These are phyloP conservation scores for Orchestes rusci DNA, from an alignment of 2,888 invertebrate species.

Conservation along the genomic window DNA sequence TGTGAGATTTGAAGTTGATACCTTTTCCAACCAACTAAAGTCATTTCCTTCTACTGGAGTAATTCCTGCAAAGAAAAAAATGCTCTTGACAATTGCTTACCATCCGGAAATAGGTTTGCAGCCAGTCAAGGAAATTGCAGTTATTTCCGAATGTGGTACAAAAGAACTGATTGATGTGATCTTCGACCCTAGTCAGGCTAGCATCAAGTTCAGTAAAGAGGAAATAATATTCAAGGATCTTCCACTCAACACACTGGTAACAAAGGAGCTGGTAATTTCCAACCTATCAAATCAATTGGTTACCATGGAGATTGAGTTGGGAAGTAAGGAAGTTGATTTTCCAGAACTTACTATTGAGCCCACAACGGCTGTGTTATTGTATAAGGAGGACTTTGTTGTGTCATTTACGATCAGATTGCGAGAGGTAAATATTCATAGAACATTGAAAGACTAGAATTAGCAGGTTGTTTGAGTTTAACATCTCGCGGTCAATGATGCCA, in stretches of 20 bases:
- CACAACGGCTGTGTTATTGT: conserved; percentile 26
- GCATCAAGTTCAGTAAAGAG: conserved; percentile 23
- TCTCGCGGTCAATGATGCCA: too few relatives aligned
- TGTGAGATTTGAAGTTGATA: conserved; percentile 43
- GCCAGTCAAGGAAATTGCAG: conserved; percentile 33
- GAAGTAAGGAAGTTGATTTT: conserved; percentile 3
- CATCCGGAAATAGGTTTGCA: conserved; percentile 29
- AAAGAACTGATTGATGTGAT: conserved; percentile 29
- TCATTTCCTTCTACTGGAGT: conserved; percentile 49
- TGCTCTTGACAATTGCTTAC: conserved; percentile 45
- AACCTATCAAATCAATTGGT: conserved; percentile 29
- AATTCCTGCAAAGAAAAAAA: conserved; percentile 47
- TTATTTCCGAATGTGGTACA: conserved; percentile 38
- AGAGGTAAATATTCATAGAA: too few relatives aligned
- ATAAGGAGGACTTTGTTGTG: conserved; percentile 30
- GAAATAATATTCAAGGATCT: conserved; percentile 36
- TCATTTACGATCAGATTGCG: conserved; percentile 27
- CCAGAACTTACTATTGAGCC: conserved; percentile 31
- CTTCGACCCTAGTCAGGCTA: conserved; percentile 15
- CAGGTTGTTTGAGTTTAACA: background rate
- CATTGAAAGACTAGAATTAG: too few relatives aligned
- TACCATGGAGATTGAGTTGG: conserved; percentile 25
- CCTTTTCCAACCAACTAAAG: conserved; percentile 38
- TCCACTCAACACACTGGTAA: conserved; percentile 38
- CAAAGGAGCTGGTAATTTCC: conserved; percentile 25